phyloP scores from a whole-genome alignment of 2,888 invertebrate species.

The Dryadula phaetusa region DNA sequence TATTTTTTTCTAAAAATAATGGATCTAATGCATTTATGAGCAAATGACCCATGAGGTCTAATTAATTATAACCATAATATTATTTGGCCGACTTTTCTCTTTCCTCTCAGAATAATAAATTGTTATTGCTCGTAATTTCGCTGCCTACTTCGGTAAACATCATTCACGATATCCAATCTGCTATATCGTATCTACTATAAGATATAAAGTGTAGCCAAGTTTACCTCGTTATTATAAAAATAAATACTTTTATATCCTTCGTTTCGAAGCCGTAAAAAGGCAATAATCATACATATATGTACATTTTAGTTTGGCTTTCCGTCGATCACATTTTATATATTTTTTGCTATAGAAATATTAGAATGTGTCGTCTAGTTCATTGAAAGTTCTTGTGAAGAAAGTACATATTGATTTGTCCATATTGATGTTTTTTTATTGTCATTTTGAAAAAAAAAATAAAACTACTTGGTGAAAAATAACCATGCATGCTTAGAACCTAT shows the following conservation, averaged over 20 bases:
- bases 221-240: not conserved
- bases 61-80: conserved; percentile 27
- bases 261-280: too few species aligned
- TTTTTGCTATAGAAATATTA: too few species aligned
- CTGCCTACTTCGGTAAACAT: conserved; percentile 33
- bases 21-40: not conserved
- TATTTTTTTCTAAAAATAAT: conserved; percentile 10
- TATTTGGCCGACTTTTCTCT: conserved; percentile 27
- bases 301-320: too few species aligned
- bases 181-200: conserved; percentile 21
- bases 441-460: not conserved
- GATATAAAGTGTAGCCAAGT: conserved; percentile 21
- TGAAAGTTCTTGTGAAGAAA: too few species aligned
- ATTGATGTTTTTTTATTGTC: too few species aligned
- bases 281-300: too few species aligned
- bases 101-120: conserved; percentile 36
- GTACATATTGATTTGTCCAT: too few species aligned
- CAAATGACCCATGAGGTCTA: conserved; percentile 14
- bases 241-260: too few species aligned
- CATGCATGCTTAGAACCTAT: conserved; percentile 14
- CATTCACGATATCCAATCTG: conserved; percentile 36
- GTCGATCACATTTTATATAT: too few species aligned
- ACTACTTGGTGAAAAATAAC: conserved; percentile 18
- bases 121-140: conserved; percentile 39
- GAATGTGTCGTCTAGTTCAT: too few species aligned